phyloP scores from a whole-genome alignment of 2,113 vertebrate species.

The Hydropotes inermis region DNA sequence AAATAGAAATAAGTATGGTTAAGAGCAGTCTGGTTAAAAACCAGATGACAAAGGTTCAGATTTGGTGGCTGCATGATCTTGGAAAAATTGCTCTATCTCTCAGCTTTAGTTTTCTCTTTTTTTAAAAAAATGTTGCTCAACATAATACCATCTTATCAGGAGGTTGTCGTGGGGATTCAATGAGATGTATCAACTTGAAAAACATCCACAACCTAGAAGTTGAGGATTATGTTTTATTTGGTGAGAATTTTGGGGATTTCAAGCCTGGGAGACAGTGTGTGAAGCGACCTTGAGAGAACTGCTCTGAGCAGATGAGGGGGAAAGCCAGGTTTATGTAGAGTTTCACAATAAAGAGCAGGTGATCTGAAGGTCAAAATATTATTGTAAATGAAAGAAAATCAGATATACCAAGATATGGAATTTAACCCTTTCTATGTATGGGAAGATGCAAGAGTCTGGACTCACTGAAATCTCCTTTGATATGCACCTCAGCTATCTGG shows the following conservation, averaged over 20 bases:
- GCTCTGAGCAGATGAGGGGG: background rate
- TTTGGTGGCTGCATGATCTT: background rate
- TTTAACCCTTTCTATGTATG: background rate
- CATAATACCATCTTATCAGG: background rate
- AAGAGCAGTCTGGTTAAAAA: background rate
- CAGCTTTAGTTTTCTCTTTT: background rate
- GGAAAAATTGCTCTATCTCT: background rate
- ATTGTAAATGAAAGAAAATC: background rate
- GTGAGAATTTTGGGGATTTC: background rate
- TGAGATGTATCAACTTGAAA: background rate
- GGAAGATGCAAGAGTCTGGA: background rate
- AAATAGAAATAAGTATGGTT: background rate
- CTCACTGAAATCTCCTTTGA: background rate
- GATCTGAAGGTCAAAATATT: background rate
- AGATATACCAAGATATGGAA: background rate
- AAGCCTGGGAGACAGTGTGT: background rate
- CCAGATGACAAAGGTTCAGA: background rate
- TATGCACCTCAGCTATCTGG: background rate
- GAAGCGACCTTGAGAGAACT: background rate
- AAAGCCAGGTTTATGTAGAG: background rate
- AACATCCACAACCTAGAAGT: background rate
- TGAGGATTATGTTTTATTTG: background rate
- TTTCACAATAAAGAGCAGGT: background rate
- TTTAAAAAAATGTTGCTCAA: background rate
- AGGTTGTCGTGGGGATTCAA: background rate